A percentile compares a stretch with the other conserved stretches of the same genome.
Conservation (phyloP, 2,888 invertebrate species). For the Mythimna impura region DNA sequence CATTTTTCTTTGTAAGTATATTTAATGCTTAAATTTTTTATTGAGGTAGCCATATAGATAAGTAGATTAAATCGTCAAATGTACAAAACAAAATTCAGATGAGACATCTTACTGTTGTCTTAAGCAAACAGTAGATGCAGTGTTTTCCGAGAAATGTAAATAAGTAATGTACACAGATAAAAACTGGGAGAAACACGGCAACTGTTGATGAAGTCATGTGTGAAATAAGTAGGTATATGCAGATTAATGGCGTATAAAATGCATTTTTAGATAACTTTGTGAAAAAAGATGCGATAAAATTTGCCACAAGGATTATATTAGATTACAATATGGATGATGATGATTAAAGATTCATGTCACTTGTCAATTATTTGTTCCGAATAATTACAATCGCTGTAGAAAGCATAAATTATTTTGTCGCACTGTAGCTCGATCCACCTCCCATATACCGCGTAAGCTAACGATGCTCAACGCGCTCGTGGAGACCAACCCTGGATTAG, state of each 20-base stretch:
- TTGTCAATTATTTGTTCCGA: no score
- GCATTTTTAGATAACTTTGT: constrained; percentile 34
- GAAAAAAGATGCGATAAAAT: constrained; percentile 1
- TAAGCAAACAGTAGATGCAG: constrained; percentile 35
- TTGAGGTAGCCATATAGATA: constrained; percentile 36
- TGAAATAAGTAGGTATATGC: constrained; percentile 43
- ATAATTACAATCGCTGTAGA: no score
- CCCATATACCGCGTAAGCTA: no score
- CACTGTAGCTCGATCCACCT: no score
- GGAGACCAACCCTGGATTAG: no score
- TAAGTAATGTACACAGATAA: constrained; percentile 37
- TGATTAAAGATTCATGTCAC: background rate
- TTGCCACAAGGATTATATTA: background rate
- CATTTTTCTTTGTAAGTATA: constrained; percentile 97
- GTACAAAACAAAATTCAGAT: constrained; percentile 17
- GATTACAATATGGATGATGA: background rate
- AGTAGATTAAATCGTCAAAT: constrained; percentile 27
- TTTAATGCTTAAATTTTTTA: background rate
- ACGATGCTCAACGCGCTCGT: no score
- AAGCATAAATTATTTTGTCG: no score
- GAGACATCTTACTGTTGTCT: constrained; percentile 33
- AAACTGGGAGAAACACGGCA: constrained; percentile 31
- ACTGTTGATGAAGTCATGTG: constrained; percentile 50
- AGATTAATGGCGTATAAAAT: constrained; percentile 25
- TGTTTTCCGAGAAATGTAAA: constrained; percentile 40